These are phyloP conservation scores for Nowickia ferox DNA, from an alignment of 2,888 invertebrate species.

Conservation along the genomic window DNA sequence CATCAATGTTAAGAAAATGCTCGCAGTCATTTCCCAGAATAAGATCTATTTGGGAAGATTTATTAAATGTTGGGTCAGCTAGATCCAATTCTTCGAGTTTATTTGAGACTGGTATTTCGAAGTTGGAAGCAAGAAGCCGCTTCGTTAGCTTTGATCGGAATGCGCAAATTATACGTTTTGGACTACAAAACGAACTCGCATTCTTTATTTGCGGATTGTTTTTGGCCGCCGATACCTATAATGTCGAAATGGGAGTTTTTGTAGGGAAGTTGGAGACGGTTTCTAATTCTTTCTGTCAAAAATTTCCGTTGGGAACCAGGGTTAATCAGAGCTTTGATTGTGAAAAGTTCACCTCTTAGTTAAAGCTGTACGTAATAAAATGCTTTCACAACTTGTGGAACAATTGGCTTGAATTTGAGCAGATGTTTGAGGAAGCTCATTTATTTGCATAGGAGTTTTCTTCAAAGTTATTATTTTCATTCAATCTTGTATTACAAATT, in stretches of 20 bases:
- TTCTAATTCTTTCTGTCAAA: not conserved
- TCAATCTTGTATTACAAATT: not conserved
- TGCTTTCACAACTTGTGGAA: not conserved
- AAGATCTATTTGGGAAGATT: no score
- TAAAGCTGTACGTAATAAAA: conserved; percentile 4
- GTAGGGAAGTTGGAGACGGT: not conserved
- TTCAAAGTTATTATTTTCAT: not conserved
- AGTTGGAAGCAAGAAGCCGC: not conserved
- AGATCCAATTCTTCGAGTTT: not conserved
- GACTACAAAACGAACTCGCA: not conserved
- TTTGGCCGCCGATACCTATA: no score
- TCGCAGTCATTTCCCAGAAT: no score
- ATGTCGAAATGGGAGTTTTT: not conserved
- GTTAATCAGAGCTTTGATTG: not conserved
- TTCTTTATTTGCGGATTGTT: not conserved
- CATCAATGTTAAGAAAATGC: no score
- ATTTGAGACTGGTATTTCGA: not conserved
- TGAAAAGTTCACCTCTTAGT: conserved; percentile 11
- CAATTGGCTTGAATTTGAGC: not conserved
- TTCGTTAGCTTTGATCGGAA: conserved; percentile 8
- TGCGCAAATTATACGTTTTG: not conserved
- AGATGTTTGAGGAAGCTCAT: not conserved
- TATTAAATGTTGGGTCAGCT: no score
- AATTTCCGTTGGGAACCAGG: not conserved
- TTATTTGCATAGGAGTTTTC: not conserved